Conservation (phyloP, 2,888 invertebrate species). For the Acanthococcus lagerstroemiae region DNA sequence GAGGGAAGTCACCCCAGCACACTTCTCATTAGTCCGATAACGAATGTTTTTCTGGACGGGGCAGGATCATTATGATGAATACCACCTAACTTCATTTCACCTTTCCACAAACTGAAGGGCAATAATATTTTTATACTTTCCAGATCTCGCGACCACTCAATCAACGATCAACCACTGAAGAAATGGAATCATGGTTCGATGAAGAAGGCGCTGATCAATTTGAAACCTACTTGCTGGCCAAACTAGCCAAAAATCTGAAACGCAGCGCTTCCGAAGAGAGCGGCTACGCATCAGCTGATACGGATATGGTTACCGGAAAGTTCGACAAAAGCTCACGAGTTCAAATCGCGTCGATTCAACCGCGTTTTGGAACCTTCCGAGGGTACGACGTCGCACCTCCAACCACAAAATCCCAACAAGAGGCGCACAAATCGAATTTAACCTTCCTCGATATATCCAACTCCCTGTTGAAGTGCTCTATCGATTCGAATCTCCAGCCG, state of each 20-base stretch:
- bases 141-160: too few relatives aligned
- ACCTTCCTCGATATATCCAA: neutral
- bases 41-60: too few relatives aligned
- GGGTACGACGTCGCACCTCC: too few relatives aligned
- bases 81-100: too few relatives aligned
- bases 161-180: too few relatives aligned
- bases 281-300: conserved; percentile 13
- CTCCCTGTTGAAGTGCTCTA: neutral
- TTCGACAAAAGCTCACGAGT: neutral
- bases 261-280: conserved; percentile 15
- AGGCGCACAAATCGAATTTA: neutral
- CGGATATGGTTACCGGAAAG: conserved; percentile 16
- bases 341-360: neutral
- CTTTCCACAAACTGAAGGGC: too few relatives aligned
- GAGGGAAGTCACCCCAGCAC: too few relatives aligned
- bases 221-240: neutral
- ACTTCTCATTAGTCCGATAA: too few relatives aligned
- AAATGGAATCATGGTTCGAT: conserved; percentile 17
- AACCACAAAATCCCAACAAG: too few relatives aligned
- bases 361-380: too few relatives aligned
- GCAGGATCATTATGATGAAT: too few relatives aligned
- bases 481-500: neutral
- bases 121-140: too few relatives aligned
- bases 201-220: neutral
- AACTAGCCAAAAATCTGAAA: conserved; percentile 1